Conservation (phyloP, 2,888 invertebrate genomes). For the Dynastes grantii region DNA sequence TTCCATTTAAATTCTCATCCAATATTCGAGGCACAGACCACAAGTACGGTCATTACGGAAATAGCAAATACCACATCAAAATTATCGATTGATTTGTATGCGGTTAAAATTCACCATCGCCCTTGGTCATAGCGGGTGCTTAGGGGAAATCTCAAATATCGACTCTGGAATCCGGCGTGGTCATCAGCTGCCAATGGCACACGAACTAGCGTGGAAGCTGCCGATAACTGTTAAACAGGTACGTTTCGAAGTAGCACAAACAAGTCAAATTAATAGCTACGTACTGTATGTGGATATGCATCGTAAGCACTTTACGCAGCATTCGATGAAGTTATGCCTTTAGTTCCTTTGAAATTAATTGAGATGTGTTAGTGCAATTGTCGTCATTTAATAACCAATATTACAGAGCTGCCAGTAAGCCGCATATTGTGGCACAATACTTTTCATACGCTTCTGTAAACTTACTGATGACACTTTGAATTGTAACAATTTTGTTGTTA, state of each 20-base stretch:
- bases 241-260: background rate
- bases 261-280: background rate
- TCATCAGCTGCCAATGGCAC: conserved; percentile 14
- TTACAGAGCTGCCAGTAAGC: too few species aligned
- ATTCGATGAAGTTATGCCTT: too few species aligned
- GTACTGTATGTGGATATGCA: background rate
- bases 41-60: conserved; percentile 20
- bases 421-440: too few species aligned
- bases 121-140: background rate
- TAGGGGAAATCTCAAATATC: conserved; percentile 32
- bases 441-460: too few species aligned
- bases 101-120: conserved; percentile 25
- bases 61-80: conserved; percentile 17
- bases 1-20: too few species aligned
- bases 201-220: background rate
- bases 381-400: too few species aligned
- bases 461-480: too few species aligned
- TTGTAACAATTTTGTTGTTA: too few species aligned
- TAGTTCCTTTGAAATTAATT: too few species aligned
- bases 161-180: background rate
- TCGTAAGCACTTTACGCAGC: background rate
- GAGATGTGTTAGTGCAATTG: too few species aligned
- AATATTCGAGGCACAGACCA: background rate
- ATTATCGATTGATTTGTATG: conserved; percentile 30
- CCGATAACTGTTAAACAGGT: conserved; percentile 1